A percentile compares a stretch with the other conserved stretches of the same genome.
These are phyloP conservation scores for Panagrolaimus sp. DNA, from an alignment of 1,140 invertebrate genomes.

Conservation along the genomic window DNA sequence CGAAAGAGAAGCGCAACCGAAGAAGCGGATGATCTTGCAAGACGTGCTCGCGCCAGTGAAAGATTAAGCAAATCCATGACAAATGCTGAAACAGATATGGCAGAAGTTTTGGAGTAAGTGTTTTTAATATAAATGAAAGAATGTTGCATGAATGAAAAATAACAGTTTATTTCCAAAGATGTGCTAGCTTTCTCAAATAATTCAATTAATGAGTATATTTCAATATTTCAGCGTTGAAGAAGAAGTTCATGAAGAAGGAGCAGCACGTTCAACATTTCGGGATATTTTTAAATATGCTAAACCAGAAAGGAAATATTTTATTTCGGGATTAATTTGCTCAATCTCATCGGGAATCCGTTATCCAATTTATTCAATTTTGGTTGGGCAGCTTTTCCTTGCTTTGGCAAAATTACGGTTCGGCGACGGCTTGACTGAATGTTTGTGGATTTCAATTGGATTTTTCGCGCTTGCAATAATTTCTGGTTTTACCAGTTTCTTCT, in stretches of 20 bases:
- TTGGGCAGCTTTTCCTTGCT: constrained; percentile 44
- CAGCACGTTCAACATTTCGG: constrained; percentile 32
- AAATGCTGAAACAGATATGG: not conserved
- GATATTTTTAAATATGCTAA: constrained; percentile 48
- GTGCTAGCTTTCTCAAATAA: no score
- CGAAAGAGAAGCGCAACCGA: no score
- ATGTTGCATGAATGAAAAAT: no score
- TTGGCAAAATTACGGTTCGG: not conserved
- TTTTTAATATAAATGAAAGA: not conserved
- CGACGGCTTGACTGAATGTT: constrained; percentile 11
- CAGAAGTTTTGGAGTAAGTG: not conserved
- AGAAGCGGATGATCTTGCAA: no score
- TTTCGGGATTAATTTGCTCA: not conserved
- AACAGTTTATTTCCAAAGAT: no score
- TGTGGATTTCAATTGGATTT: constrained; percentile 28
- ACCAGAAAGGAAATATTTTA: constrained; percentile 36
- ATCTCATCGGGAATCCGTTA: constrained; percentile 43
- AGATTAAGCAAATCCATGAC: not conserved
- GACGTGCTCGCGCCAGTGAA: not conserved
- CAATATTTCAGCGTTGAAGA: constrained; percentile 25
- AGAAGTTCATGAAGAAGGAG: constrained; percentile 48
- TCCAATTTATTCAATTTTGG: constrained; percentile 49
- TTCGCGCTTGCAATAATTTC: not conserved
- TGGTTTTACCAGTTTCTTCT: constrained; percentile 15
- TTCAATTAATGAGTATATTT: no score